Conservation (phyloP, 2,888 invertebrate species). For the Brenthis ino region DNA sequence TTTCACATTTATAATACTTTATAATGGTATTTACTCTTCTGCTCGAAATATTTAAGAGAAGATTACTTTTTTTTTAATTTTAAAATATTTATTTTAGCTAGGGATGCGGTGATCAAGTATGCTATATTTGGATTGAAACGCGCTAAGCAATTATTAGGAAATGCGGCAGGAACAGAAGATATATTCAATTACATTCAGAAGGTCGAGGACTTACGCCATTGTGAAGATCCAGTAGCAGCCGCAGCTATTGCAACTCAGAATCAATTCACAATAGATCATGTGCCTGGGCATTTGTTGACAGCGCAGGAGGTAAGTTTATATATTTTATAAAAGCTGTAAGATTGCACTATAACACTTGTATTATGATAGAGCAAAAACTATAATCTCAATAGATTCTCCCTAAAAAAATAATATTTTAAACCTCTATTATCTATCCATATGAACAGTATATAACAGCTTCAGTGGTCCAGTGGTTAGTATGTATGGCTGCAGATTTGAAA, state of each 20-base stretch:
- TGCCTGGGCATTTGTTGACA: conserved; percentile 86
- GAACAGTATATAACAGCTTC: too few species aligned
- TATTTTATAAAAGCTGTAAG: not conserved
- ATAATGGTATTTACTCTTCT: too few species aligned
- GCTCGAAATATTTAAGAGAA: too few species aligned
- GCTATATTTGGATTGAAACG: conserved; percentile 79
- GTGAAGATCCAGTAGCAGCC: conserved; percentile 77
- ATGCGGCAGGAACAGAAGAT: conserved; percentile 62
- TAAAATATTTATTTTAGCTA: conserved; percentile 50
- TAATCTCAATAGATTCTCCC: too few species aligned
- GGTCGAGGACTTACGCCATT: conserved; percentile 75
- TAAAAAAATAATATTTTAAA: too few species aligned
- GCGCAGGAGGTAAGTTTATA: conserved; percentile 79
- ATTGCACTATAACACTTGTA: too few species aligned
- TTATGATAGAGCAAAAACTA: too few species aligned
- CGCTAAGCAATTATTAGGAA: conserved; percentile 67
- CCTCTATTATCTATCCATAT: too few species aligned
- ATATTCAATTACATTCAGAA: conserved; percentile 73
- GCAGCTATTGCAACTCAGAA: conserved; percentile 74
- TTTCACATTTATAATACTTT: too few species aligned
- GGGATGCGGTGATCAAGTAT: conserved; percentile 75
- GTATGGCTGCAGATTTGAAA: too few species aligned
- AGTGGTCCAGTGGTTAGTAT: too few species aligned
- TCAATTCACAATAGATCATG: conserved; percentile 84
- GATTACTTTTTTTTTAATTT: not conserved